Percentiles rank a stretch among this genome's conserved stretches.
Conservation (phyloP, 2,113 vertebrate genomes). For the Alexandromys fortis region DNA sequence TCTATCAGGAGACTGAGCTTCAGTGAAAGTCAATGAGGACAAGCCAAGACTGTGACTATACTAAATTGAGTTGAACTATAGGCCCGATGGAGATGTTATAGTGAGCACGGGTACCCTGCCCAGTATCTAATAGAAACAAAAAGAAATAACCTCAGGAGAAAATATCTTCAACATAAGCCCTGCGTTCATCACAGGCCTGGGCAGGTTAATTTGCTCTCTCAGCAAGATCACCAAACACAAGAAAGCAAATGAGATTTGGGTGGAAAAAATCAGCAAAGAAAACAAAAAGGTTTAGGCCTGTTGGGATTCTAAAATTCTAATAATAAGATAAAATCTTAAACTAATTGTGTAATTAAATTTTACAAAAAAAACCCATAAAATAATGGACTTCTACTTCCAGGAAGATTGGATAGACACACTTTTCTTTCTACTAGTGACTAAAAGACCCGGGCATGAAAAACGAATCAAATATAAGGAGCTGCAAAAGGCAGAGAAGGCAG, state of each 20-base stretch:
- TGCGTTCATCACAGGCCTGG: neutral
- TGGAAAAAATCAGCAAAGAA: neutral
- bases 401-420: neutral
- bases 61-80: neutral
- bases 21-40: neutral
- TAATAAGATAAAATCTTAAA: slow-evolving; percentile 4
- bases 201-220: neutral
- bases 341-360: neutral
- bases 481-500: neutral
- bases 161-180: neutral
- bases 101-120: neutral
- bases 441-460: neutral
- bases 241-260: neutral
- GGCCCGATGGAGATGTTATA: neutral
- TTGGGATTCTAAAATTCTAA: neutral
- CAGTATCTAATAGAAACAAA: neutral
- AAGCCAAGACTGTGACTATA: neutral
- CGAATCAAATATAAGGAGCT: neutral
- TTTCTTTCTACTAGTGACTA: neutral
- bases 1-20: neutral
- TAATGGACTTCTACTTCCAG: neutral
- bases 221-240: neutral
- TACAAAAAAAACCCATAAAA: neutral
- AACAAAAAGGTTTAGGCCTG: neutral
- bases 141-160: slow-evolving; percentile 8